phyloP scores from a whole-genome alignment of 1,140 invertebrate genomes.

The Protaetia brevitarsis region DNA sequence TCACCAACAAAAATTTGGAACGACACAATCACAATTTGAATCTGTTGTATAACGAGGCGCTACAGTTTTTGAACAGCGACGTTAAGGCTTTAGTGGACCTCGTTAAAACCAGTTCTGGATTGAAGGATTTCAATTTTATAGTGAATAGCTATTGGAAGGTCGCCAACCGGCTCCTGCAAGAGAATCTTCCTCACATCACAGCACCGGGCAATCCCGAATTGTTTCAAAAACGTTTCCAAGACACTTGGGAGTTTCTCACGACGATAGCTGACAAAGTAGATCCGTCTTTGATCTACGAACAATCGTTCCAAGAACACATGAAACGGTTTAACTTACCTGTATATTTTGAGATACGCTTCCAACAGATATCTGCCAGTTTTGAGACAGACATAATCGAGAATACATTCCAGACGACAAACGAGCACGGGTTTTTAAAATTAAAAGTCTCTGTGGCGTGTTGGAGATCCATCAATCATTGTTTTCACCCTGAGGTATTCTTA shows the following conservation, averaged over 20 bases:
- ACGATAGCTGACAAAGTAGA: conserved; percentile 65
- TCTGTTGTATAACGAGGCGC: conserved; percentile 70
- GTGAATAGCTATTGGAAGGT: conserved; percentile 88
- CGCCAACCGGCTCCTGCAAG: conserved; percentile 72
- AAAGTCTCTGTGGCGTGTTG: conserved; percentile 36
- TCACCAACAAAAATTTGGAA: conserved; percentile 68
- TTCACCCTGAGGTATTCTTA: conserved; percentile 38
- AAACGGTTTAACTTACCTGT: conserved; percentile 91
- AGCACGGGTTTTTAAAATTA: conserved; percentile 26
- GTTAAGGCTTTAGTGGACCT: conserved; percentile 61
- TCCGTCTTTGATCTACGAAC: conserved; percentile 20
- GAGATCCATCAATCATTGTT: conserved; percentile 35
- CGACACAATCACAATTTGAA: conserved; percentile 66
- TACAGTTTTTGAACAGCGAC: conserved; percentile 67
- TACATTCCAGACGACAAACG: background rate
- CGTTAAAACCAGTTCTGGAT: conserved; percentile 47
- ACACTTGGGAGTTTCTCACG: conserved; percentile 75
- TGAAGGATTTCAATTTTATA: conserved; percentile 80
- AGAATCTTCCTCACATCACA: conserved; percentile 78
- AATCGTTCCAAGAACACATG: conserved; percentile 57
- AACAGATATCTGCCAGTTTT: conserved; percentile 77
- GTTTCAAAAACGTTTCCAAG: conserved; percentile 79
- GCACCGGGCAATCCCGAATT: conserved; percentile 86
- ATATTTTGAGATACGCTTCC: conserved; percentile 92
- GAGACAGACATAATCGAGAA: conserved; percentile 33